Base-by-base conservation (phyloP, 2,888 invertebrate species). In the Phaedon cochleariae region DNA sequence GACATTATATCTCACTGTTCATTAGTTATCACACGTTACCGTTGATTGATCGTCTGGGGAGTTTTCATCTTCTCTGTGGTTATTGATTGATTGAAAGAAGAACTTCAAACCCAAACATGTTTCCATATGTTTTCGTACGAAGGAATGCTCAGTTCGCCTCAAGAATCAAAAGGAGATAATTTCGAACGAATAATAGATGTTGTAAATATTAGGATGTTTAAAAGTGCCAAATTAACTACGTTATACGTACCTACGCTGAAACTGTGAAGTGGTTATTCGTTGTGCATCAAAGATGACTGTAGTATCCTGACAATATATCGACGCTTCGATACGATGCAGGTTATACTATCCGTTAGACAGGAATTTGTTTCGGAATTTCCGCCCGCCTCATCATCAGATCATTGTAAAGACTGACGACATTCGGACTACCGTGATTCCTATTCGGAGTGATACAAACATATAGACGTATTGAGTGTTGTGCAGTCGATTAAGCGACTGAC, bases 381-480 rank as follows among this genome's bases (percentile, higher is more conserved):
- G 48, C 61, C 62, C 66, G 53, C 48, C 52, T 9, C 22, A 59
- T 49, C 59, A 60, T 37, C 49, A 66, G 62, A 64, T 61, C 15
- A 41, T 15, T 48, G 67, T 21, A 68, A 73, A 73, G 74, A 74
- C 73, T 74, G 73, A 73, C 62, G 63, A 57, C 61, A 58, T 64
- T 65, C 66, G 67, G 64, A 53, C 68, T 64, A 71, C 72, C 15
- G 22, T 41, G 12, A 7, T 71, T 71, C 71, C 72, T 58, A 48
- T 68, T 62, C 68, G 68, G 63, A 62, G 61, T 53, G 63, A 67
- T 64, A 67, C 60, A 61, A 66, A 69, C 67, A 63, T 64, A 51
- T 71, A 64, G 61, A 66, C 72, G 77, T 81, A 79, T 79, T 78
- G 78, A 79, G 80, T 81, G 79, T 79, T 78, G 76, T 76, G 76